A percentile compares a stretch with the other conserved stretches of the same genome.
These are phyloP conservation scores for Cryptotis parvus DNA, from an alignment of 2,113 vertebrate genomes.

Conservation along the genomic window DNA sequence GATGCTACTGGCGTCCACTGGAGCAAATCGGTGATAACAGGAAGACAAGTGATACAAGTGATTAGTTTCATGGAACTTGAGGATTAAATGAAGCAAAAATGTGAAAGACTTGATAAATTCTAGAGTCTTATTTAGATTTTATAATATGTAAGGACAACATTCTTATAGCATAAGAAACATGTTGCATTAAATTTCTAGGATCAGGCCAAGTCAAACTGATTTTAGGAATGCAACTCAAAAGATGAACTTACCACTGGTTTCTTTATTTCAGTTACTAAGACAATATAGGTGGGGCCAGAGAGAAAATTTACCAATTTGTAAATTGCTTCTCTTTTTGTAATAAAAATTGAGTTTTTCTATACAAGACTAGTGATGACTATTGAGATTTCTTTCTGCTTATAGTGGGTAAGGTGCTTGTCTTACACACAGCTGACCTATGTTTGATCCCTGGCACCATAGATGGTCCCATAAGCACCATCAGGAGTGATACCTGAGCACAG, in stretches of 20 bases:
- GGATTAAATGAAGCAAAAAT: constrained; percentile 32
- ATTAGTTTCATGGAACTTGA: constrained; percentile 6
- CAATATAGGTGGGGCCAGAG: constrained; percentile 23
- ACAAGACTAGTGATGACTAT: constrained; percentile 78
- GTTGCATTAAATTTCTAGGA: background rate
- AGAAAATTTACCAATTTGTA: no score
- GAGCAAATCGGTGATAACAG: no score
- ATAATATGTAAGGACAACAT: background rate
- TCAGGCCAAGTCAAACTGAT: constrained; percentile 44
- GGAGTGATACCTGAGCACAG: no score
- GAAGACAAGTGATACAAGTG: no score
- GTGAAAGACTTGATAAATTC: background rate
- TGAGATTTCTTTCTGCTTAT: constrained; percentile 80
- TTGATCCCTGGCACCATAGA: no score
- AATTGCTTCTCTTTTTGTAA: constrained; percentile 70
- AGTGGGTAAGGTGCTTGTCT: no score
- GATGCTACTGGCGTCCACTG: no score
- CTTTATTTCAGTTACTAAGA: constrained; percentile 63
- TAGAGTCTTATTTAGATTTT: background rate
- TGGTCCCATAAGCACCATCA: no score
- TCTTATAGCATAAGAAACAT: constrained; percentile 35
- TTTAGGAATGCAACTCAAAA: constrained; percentile 50
- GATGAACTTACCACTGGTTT: constrained; percentile 51
- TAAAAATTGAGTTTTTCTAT: constrained; percentile 73
- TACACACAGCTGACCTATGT: no score